Conservation (phyloP, 2,888 invertebrate species). For the Sthenelais limicola region DNA sequence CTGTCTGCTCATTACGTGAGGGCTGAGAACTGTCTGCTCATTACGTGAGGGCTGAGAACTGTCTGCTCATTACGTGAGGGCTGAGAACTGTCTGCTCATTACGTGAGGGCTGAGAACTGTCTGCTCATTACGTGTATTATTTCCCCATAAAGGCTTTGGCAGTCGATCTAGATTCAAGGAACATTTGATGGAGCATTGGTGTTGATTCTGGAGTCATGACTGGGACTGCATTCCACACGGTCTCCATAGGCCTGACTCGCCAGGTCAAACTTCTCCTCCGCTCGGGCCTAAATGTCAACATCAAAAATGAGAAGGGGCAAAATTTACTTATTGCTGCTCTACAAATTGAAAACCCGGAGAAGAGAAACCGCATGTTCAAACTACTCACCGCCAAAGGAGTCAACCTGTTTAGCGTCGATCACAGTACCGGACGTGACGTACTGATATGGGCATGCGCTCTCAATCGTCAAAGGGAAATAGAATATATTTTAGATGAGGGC, state of each 20-base stretch:
- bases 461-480: conserved; percentile 51
- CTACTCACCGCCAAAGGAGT: conserved; percentile 58
- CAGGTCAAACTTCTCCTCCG: conserved; percentile 48
- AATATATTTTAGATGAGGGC: conserved; percentile 55
- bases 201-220: too few relatives aligned
- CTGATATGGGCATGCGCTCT: conserved; percentile 62
- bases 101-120: too few relatives aligned
- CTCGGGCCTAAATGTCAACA: conserved; percentile 56
- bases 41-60: too few relatives aligned
- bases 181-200: too few relatives aligned
- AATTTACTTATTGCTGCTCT: conserved; percentile 61
- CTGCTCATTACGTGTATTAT: too few relatives aligned
- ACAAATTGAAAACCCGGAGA: conserved; percentile 57
- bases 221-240: conserved; percentile 9
- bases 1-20: too few relatives aligned
- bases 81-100: too few relatives aligned
- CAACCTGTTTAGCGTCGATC: conserved; percentile 56
- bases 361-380: conserved; percentile 60
- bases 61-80: too few relatives aligned
- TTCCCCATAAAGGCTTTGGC: too few relatives aligned
- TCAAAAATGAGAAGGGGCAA: conserved; percentile 60
- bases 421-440: conserved; percentile 54
- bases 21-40: too few relatives aligned
- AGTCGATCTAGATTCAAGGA: too few relatives aligned
- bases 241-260: not conserved